Percentiles rank a stretch among this genome's conserved stretches.
These are phyloP conservation scores for Chamaea fasciata DNA, from an alignment of 2,113 vertebrate genomes.

Conservation along the genomic window DNA sequence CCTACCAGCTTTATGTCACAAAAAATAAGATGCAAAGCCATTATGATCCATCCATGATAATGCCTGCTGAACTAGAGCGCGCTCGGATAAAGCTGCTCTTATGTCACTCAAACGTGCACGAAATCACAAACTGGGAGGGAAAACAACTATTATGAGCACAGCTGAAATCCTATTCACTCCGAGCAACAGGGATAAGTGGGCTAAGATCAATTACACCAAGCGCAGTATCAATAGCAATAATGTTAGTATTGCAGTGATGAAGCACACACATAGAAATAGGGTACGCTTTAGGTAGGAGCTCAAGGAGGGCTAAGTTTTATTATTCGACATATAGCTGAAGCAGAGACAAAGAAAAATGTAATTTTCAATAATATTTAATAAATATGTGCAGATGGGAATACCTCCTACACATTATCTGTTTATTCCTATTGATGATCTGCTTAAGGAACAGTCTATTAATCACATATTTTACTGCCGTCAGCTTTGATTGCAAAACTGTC, in stretches of 20 bases:
- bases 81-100: not conserved
- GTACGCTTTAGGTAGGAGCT: not conserved
- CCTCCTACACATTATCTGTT: not conserved
- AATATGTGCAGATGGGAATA: not conserved
- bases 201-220: not conserved
- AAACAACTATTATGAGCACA: not conserved
- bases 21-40: not conserved
- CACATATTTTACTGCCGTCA: slow-evolving; percentile 5
- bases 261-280: not conserved
- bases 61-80: not conserved
- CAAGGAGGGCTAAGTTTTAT: not conserved
- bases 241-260: not conserved
- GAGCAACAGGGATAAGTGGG: not conserved
- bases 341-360: not conserved
- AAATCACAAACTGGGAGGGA: not conserved
- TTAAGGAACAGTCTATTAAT: slow-evolving; percentile 6
- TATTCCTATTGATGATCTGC: not conserved
- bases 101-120: not conserved
- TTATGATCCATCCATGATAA: not conserved
- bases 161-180: not conserved
- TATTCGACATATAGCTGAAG: not conserved
- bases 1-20: not conserved
- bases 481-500: slow-evolving; percentile 14
- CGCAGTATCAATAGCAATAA: not conserved
- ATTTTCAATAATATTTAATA: not conserved